phyloP scores from a whole-genome alignment of 2,113 vertebrate species.

The Halichoeres trimaculatus region DNA sequence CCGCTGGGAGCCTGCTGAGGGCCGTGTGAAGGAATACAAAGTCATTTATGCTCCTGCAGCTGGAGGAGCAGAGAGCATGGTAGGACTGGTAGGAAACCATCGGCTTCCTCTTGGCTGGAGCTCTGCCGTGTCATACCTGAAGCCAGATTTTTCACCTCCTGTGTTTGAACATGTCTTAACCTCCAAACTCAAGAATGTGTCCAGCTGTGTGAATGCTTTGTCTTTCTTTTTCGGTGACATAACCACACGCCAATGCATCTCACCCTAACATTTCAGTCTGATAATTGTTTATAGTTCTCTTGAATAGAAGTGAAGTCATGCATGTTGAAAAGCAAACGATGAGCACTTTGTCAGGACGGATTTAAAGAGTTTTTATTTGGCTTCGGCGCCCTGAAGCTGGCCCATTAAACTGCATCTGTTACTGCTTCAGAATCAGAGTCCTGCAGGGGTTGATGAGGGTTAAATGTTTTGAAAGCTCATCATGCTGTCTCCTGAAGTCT shows the following conservation, averaged over 20 bases:
- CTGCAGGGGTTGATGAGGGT: not conserved
- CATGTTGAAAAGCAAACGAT: not conserved
- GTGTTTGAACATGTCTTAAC: not conserved
- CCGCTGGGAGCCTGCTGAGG: conserved; percentile 95
- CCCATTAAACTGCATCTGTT: not conserved
- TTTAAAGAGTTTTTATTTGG: not conserved
- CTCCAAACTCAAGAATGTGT: not conserved
- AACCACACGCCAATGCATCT: not conserved
- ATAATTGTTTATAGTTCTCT: not conserved
- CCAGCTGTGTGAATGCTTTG: not conserved
- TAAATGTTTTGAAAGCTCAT: not conserved
- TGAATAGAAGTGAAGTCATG: not conserved
- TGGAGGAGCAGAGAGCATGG: conserved; percentile 90
- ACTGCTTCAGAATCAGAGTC: not conserved
- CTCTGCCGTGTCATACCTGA: not conserved
- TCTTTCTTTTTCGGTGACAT: not conserved
- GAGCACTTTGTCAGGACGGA: not conserved
- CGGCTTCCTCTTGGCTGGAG: not conserved
- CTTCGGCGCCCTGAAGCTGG: not conserved
- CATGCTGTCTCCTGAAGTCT: too few species aligned
- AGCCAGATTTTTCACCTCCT: not conserved
- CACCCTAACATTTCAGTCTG: not conserved
- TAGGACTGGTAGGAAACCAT: conserved; percentile 77
- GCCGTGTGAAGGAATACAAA: conserved; percentile 92
- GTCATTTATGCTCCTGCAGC: conserved; percentile 86